Evolutionary conservation across 2,888 invertebrate species (phyloP).

Genomic region (Cantharis flavilabris): DNA sequence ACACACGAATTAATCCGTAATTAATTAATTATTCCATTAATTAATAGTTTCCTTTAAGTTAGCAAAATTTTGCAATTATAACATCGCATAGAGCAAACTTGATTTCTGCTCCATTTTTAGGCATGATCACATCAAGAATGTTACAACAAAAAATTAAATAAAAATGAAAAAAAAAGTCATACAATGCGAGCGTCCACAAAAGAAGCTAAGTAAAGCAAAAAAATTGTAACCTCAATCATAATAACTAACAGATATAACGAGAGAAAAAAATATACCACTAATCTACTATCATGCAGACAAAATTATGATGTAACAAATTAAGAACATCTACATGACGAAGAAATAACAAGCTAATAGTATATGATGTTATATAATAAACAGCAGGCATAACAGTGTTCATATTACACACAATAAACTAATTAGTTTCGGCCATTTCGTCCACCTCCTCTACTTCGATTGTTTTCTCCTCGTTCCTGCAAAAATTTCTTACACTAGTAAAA

Average conservation of each 20-base stretch:
- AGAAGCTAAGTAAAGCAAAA: slow-evolving; percentile 31
- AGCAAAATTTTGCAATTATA: slow-evolving; percentile 22
- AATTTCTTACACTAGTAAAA: not conserved
- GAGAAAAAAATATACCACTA: slow-evolving; percentile 31
- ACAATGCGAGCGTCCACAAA: slow-evolving; percentile 25
- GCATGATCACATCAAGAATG: slow-evolving; percentile 36
- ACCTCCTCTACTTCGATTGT: slow-evolving; percentile 47
- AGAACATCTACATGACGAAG: slow-evolving; percentile 36
- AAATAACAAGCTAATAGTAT: slow-evolving; percentile 46
- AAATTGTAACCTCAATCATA: slow-evolving; percentile 21
- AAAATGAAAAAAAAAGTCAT: not conserved
- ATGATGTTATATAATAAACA: slow-evolving; percentile 39
- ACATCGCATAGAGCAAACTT: slow-evolving; percentile 31
- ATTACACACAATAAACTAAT: slow-evolving; percentile 24
- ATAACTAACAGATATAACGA: slow-evolving; percentile 10
- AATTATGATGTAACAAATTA: slow-evolving; percentile 41
- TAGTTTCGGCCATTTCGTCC: slow-evolving; percentile 50
- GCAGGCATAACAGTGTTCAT: slow-evolving; percentile 47
- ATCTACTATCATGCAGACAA: slow-evolving; percentile 43
- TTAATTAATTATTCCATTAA: slow-evolving; percentile 3
- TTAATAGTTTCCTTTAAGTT: slow-evolving; percentile 24
- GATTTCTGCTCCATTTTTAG: slow-evolving; percentile 28
- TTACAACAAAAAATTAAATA: slow-evolving; percentile 16
- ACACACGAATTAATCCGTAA: slow-evolving; percentile 47
- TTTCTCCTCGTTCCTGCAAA: slow-evolving; percentile 49